Percentiles rank a stretch among this genome's conserved stretches.
Conservation (phyloP, 2,113 vertebrate species). For the Oophaga pumilio region DNA sequence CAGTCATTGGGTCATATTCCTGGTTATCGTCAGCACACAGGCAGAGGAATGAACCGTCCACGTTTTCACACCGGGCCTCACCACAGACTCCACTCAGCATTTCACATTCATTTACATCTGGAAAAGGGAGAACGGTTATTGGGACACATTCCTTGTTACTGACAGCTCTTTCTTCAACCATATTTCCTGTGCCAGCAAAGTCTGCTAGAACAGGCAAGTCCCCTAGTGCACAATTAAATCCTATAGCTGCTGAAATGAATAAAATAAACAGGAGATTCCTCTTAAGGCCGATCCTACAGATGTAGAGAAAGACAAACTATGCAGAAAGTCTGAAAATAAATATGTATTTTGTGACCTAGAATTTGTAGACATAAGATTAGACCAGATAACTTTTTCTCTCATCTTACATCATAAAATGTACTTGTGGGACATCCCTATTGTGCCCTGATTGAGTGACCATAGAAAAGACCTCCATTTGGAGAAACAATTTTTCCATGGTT, state of each 20-base stretch:
- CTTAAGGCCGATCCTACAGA: neutral
- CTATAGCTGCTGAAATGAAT: conserved; percentile 51
- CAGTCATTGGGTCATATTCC: conserved; percentile 87
- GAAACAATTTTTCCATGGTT: no score
- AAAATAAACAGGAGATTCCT: conserved; percentile 45
- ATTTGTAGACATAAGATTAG: neutral
- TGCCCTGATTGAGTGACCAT: neutral
- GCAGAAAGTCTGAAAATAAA: neutral
- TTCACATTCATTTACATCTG: conserved; percentile 96
- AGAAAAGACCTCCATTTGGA: neutral
- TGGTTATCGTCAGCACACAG: conserved; percentile 83
- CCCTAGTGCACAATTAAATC: conserved; percentile 56
- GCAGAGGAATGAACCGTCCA: conserved; percentile 89
- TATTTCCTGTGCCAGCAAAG: conserved; percentile 41
- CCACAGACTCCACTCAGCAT: conserved; percentile 90
- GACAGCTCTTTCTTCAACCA: conserved; percentile 59
- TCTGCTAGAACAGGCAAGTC: conserved; percentile 54
- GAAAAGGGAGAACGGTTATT: conserved; percentile 62
- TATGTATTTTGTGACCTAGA: neutral
- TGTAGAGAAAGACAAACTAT: conserved; percentile 22
- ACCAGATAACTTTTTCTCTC: neutral
- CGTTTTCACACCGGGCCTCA: conserved; percentile 90
- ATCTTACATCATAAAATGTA: neutral
- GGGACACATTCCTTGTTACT: conserved; percentile 42
- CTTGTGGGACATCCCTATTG: neutral